phyloP scores from a whole-genome alignment of 2,888 invertebrate genomes.

The Tipula unca region DNA sequence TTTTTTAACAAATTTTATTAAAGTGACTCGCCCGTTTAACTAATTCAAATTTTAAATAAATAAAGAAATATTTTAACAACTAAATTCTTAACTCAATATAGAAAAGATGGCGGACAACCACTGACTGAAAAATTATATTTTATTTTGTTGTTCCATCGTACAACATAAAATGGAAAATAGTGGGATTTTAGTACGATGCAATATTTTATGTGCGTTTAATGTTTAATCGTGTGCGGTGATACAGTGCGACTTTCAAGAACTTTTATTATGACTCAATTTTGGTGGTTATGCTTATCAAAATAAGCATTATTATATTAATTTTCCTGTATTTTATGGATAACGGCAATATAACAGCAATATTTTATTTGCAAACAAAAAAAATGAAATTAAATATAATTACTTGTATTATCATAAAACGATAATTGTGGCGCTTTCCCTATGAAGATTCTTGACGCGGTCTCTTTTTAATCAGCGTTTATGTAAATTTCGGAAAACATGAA shows the following conservation, averaged over 20 bases:
- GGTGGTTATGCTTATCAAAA: neutral
- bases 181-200: neutral
- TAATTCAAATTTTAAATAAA: neutral
- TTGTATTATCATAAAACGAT: neutral
- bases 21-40: slow-evolving; percentile 22
- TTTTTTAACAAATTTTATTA: neutral
- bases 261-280: neutral
- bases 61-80: neutral
- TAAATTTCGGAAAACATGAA: neutral
- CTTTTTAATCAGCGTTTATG: neutral
- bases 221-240: neutral
- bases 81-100: neutral
- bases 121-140: slow-evolving; percentile 14
- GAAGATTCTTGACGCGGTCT: neutral
- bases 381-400: neutral
- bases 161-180: neutral
- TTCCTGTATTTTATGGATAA: neutral
- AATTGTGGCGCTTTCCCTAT: neutral
- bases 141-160: slow-evolving; percentile 14
- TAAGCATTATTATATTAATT: neutral
- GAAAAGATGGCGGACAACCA: slow-evolving; percentile 18
- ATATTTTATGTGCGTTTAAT: neutral
- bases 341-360: neutral
- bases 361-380: neutral
- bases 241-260: neutral